These are phyloP conservation scores for Echinops telfairi DNA, from an alignment of 2,113 vertebrate genomes.

Conservation along the genomic window DNA sequence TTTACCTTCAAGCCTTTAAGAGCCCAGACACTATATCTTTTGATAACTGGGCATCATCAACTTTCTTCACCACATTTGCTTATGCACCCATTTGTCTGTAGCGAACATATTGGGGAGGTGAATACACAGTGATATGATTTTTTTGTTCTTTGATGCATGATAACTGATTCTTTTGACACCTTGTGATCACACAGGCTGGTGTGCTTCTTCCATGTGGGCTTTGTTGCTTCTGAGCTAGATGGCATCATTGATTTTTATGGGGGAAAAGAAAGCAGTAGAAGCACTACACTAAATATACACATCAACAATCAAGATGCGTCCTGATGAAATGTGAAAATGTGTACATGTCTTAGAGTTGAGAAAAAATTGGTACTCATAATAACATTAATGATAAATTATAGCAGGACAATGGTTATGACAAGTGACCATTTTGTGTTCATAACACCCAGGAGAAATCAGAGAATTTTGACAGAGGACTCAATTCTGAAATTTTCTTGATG, in stretches of 20 bases:
- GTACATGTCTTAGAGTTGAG: neutral
- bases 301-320: neutral
- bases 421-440: slow-evolving; percentile 12
- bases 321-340: slow-evolving; percentile 26
- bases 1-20: too few relatives aligned
- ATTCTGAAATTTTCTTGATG: slow-evolving; percentile 48
- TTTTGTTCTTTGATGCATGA: too few relatives aligned
- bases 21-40: too few relatives aligned
- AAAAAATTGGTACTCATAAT: slow-evolving; percentile 31
- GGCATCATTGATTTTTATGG: neutral
- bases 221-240: too few relatives aligned
- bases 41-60: too few relatives aligned
- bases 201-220: too few relatives aligned
- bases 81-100: too few relatives aligned
- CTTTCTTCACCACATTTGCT: too few relatives aligned
- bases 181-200: too few relatives aligned
- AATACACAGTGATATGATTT: too few relatives aligned
- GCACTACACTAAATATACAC: neutral
- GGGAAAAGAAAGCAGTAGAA: neutral
- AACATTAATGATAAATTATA: slow-evolving; percentile 35
- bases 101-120: too few relatives aligned
- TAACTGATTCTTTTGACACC: too few relatives aligned
- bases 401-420: slow-evolving; percentile 13
- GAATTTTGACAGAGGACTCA: slow-evolving; percentile 6
- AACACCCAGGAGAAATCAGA: neutral